These are phyloP conservation scores for Scaptomyza montana DNA, from an alignment of 1,140 invertebrate species.

Conservation along the genomic window DNA sequence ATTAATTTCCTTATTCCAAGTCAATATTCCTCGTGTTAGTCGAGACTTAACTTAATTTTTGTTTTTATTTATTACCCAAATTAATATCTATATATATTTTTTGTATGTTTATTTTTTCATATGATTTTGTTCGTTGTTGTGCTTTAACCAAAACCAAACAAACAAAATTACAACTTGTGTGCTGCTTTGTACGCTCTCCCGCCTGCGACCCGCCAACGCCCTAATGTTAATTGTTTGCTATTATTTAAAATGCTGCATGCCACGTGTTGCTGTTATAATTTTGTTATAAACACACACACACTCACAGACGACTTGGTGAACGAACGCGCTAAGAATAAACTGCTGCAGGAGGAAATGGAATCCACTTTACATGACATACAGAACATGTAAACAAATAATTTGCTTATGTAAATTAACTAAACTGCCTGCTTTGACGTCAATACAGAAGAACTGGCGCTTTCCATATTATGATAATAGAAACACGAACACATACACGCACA, in stretches of 20 bases:
- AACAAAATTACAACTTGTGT: slow-evolving; percentile 30
- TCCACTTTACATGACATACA: slow-evolving; percentile 99
- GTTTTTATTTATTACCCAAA: slow-evolving; percentile 26
- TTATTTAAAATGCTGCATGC: slow-evolving; percentile 31
- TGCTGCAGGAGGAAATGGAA: slow-evolving; percentile 99
- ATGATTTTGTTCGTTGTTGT: slow-evolving; percentile 52
- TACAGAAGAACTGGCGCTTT: slow-evolving; percentile 74
- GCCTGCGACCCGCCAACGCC: slow-evolving; percentile 41
- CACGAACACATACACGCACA: slow-evolving; percentile 44
- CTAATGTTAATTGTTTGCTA: slow-evolving; percentile 55
- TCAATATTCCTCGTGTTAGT: slow-evolving; percentile 55
- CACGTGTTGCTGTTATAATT: slow-evolving; percentile 35
- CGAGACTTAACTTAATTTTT: slow-evolving; percentile 35
- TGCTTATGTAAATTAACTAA: slow-evolving; percentile 79
- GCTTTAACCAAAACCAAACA: slow-evolving; percentile 41
- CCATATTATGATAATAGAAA: slow-evolving; percentile 68
- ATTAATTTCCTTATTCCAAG: slow-evolving; percentile 61
- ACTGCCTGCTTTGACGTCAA: slow-evolving; percentile 81
- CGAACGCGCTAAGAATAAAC: slow-evolving; percentile 98
- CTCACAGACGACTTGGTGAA: slow-evolving; percentile 95
- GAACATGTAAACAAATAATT: slow-evolving; percentile 93
- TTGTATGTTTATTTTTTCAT: slow-evolving; percentile 50
- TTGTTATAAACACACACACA: slow-evolving; percentile 67
- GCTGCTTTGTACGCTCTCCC: slow-evolving; percentile 40
- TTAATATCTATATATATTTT: no score